A percentile compares a stretch with the other conserved stretches of the same genome.
These are phyloP conservation scores for Donacobius atricapilla DNA, from an alignment of 2,113 vertebrate species.

Conservation along the genomic window DNA sequence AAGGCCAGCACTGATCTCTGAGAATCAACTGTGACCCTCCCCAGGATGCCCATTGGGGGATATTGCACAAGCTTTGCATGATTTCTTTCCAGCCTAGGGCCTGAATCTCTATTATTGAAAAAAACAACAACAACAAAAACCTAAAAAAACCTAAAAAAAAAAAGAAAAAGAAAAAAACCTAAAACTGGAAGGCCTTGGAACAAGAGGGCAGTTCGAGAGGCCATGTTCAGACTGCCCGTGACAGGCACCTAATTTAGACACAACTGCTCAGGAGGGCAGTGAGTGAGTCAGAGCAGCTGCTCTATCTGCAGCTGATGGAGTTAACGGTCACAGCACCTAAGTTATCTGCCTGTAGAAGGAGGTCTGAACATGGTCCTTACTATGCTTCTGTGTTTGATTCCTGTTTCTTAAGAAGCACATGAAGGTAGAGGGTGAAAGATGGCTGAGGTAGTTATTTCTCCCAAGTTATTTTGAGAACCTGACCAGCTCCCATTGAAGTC, in stretches of 20 bases:
- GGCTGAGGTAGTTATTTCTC: neutral
- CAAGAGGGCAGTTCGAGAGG: neutral
- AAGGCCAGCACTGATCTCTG: conserved; percentile 98
- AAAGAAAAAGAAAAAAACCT: neutral
- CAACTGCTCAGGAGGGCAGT: neutral
- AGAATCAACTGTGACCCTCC: conserved; percentile 46
- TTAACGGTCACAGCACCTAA: neutral
- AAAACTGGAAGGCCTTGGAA: conserved; percentile 55
- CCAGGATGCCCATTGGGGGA: neutral
- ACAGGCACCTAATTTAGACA: neutral
- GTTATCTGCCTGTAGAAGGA: neutral
- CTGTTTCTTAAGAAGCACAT: conserved; percentile 11
- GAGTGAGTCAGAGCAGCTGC: neutral
- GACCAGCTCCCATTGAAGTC: neutral
- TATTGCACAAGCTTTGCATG: conserved; percentile 43
- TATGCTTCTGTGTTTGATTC: neutral
- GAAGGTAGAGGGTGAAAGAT: neutral
- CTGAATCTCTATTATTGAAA: neutral
- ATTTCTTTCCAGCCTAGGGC: conserved; percentile 40
- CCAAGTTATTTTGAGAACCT: neutral
- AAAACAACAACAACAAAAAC: no score
- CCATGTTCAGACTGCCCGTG: neutral
- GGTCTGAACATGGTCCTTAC: neutral
- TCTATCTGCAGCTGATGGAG: neutral
- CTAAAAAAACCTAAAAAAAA: neutral